Percentiles rank a stretch among this genome's conserved stretches.
Evolutionary conservation across 92 coral and sea anemone genomes (phyloP).

Genomic region (Epizoanthus stellaris): DNA sequence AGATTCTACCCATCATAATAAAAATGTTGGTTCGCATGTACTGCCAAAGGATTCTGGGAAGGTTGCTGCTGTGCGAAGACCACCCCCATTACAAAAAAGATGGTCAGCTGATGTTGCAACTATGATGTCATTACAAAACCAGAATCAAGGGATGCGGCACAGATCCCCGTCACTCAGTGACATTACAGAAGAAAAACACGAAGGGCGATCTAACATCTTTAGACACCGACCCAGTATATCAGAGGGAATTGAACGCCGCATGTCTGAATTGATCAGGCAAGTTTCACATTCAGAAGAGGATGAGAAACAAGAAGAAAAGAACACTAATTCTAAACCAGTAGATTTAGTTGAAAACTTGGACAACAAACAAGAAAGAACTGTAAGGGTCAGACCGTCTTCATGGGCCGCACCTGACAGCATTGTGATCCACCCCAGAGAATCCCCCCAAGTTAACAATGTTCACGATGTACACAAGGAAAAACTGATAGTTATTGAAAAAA

Average conservation of each 20-base stretch:
- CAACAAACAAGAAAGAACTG: background rate
- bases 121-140: conserved; percentile 49
- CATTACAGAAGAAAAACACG: conserved; percentile 48
- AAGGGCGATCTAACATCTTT: conserved; percentile 32
- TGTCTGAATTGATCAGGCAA: conserved; percentile 75
- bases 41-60: conserved; percentile 29
- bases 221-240: conserved; percentile 77
- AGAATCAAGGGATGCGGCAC: conserved; percentile 1
- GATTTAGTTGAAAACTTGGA: conserved; percentile 21
- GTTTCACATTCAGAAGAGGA: conserved; percentile 67
- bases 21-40: background rate
- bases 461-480: background rate
- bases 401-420: conserved; percentile 25
- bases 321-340: background rate
- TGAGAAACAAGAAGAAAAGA: conserved; percentile 38
- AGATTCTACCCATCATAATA: background rate
- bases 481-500: background rate
- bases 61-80: conserved; percentile 40
- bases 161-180: conserved; percentile 77
- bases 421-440: background rate
- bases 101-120: conserved; percentile 80
- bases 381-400: conserved; percentile 14
- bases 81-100: conserved; percentile 67
- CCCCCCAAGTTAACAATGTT: background rate
- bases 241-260: conserved; percentile 80